These are phyloP conservation scores for Sinosuthora webbiana DNA, from an alignment of 2,113 vertebrate genomes.

Conservation along the genomic window DNA sequence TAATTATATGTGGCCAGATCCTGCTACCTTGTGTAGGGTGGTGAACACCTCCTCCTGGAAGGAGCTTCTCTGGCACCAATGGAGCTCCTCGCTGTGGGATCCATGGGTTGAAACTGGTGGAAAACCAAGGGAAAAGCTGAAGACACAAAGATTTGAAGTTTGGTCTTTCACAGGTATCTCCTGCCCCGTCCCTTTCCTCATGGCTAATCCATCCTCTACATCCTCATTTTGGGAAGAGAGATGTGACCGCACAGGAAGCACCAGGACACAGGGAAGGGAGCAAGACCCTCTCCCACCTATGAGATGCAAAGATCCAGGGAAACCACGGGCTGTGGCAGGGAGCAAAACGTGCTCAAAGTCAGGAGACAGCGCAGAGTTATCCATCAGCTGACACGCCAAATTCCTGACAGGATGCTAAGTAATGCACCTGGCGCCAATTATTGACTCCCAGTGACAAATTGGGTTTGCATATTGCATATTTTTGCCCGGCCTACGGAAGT, in stretches of 20 bases:
- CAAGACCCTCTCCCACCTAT: neutral
- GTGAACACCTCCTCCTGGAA: neutral
- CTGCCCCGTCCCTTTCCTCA: neutral
- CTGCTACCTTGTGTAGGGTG: neutral
- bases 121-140: neutral
- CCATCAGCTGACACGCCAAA: constrained; percentile 24
- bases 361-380: neutral
- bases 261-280: neutral
- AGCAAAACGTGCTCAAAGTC: neutral
- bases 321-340: neutral
- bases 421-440: constrained; percentile 31
- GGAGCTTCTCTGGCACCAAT: neutral
- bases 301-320: neutral
- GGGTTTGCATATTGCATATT: constrained; percentile 22
- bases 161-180: neutral
- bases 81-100: neutral
- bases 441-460: constrained; percentile 36
- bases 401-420: constrained; percentile 27
- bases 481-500: neutral
- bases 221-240: neutral
- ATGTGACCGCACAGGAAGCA: neutral
- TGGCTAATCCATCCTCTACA: neutral
- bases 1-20: constrained; percentile 56
- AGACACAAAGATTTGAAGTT: neutral
- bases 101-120: neutral